Percentiles rank a stretch among this genome's conserved stretches.
Evolutionary conservation across 1,140 invertebrate genomes (phyloP).

Genomic region (Lepidurus packardi): DNA sequence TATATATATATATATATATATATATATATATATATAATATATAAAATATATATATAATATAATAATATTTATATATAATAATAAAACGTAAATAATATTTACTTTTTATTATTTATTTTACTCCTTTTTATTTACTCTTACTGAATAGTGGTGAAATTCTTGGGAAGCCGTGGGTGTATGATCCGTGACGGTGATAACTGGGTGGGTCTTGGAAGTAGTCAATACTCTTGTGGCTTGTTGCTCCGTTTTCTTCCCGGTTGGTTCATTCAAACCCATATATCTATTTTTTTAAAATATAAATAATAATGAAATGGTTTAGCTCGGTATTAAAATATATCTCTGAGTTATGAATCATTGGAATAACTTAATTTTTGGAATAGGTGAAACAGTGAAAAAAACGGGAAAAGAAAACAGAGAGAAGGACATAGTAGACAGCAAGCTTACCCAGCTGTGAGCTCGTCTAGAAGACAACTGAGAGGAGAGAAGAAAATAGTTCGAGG

Average conservation of each 20-base stretch:
- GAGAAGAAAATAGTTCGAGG: conserved; percentile 53
- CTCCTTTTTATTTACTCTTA: no score
- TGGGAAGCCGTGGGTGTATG: conserved; percentile 83
- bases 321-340: background rate
- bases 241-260: conserved; percentile 30
- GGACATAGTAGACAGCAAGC: conserved; percentile 43
- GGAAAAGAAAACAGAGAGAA: conserved; percentile 16
- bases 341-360: no score
- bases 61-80: no score
- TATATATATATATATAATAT: background rate
- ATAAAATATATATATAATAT: no score
- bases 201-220: conserved; percentile 60
- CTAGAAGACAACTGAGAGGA: conserved; percentile 72
- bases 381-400: background rate
- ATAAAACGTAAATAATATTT: no score
- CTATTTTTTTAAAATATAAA: conserved; percentile 11
- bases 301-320: background rate
- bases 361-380: no score
- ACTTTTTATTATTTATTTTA: no score
- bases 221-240: conserved; percentile 39
- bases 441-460: conserved; percentile 74
- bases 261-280: conserved; percentile 31
- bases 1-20: background rate
- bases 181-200: conserved; percentile 93
- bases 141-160: conserved; percentile 51